These are phyloP conservation scores for Melanaphis sacchari DNA, from an alignment of 1,140 invertebrate species.

Conservation along the genomic window DNA sequence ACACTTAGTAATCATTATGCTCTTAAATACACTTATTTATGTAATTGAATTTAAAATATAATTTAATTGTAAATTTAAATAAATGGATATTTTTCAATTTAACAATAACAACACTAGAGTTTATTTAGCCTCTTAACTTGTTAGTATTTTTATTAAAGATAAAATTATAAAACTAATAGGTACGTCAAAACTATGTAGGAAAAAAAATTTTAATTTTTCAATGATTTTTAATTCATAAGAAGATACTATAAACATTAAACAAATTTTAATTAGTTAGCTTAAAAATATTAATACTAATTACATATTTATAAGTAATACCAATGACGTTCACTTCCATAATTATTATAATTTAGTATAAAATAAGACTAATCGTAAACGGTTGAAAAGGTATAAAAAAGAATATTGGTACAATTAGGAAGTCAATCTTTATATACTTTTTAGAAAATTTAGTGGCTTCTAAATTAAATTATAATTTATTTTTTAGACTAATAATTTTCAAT, in stretches of 20 bases:
- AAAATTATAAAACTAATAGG: neutral
- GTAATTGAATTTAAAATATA: neutral
- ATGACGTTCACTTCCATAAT: neutral
- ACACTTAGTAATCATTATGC: neutral
- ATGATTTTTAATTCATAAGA: neutral
- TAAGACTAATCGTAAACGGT: neutral
- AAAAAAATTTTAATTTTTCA: neutral
- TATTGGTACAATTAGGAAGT: neutral
- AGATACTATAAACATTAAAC: neutral
- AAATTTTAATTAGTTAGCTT: neutral
- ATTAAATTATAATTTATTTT: neutral
- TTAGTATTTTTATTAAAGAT: neutral
- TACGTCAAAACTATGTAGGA: neutral
- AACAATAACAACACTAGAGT: neutral
- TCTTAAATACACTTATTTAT: neutral
- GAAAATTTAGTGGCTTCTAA: no score
- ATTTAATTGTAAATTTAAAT: neutral
- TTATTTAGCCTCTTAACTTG: neutral
- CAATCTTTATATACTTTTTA: neutral
- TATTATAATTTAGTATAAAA: neutral
- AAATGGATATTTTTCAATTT: neutral
- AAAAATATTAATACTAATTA: neutral
- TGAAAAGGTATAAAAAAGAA: neutral
- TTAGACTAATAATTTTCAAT: neutral
- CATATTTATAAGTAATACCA: neutral